Percentiles rank a stretch among this genome's conserved stretches.
These are phyloP conservation scores for Eilema griseolum DNA, from an alignment of 2,888 invertebrate species.

Conservation along the genomic window DNA sequence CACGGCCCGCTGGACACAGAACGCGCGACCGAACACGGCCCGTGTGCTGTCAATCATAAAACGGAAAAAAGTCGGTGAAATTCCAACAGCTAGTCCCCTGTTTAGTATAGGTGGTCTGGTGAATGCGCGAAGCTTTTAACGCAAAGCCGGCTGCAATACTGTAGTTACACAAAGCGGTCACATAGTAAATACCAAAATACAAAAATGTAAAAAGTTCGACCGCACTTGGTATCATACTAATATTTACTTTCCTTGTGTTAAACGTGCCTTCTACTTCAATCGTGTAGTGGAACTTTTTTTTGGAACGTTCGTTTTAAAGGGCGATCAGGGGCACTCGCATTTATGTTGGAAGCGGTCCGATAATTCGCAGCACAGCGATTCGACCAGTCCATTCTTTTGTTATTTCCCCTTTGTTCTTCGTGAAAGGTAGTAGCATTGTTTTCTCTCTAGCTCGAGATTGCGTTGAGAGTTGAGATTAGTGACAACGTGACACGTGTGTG, in stretches of 20 bases:
- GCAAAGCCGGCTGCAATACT: slow-evolving; percentile 61
- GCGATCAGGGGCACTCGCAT: slow-evolving; percentile 68
- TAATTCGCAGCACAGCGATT: slow-evolving; percentile 78
- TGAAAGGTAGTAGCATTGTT: slow-evolving; percentile 83
- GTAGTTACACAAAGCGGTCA: slow-evolving; percentile 67
- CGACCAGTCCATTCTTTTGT: slow-evolving; percentile 81
- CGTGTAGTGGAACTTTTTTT: slow-evolving; percentile 55
- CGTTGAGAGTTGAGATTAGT: slow-evolving; percentile 83
- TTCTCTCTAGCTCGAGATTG: slow-evolving; percentile 79
- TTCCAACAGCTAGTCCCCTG: slow-evolving; percentile 75
- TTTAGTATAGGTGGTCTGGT: slow-evolving; percentile 67
- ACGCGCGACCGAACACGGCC: slow-evolving; percentile 83
- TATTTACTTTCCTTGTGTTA: slow-evolving; percentile 53
- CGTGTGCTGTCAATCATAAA: slow-evolving; percentile 87
- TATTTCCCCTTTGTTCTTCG: slow-evolving; percentile 78
- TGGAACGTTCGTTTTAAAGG: slow-evolving; percentile 68
- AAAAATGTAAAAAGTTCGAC: slow-evolving; percentile 51
- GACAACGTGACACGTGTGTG: slow-evolving; percentile 80
- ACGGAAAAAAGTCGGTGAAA: slow-evolving; percentile 76
- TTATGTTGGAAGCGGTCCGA: slow-evolving; percentile 68
- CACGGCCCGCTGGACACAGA: slow-evolving; percentile 79
- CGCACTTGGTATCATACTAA: slow-evolving; percentile 46
- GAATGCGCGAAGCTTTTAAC: slow-evolving; percentile 65
- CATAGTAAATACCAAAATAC: slow-evolving; percentile 59
- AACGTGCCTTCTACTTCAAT: slow-evolving; percentile 44